These are phyloP conservation scores for Sebastiscus tertius DNA, from an alignment of 2,797 vertebrate species.

Conservation along the genomic window DNA sequence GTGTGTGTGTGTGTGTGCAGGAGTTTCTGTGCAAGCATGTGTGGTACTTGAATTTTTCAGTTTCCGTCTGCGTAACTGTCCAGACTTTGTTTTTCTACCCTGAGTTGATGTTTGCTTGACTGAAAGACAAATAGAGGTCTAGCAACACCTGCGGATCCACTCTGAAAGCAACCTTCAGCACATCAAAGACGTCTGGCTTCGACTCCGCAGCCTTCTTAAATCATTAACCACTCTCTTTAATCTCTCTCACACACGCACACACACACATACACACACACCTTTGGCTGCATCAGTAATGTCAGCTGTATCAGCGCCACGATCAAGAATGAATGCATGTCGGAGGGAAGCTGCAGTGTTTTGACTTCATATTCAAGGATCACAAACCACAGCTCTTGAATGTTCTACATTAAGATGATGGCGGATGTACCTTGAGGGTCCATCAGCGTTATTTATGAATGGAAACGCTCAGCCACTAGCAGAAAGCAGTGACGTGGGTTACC, in stretches of 20 bases:
- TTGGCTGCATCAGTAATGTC: conserved; percentile 17
- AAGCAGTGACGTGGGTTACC: too few relatives aligned
- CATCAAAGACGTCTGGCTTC: conserved; percentile 46
- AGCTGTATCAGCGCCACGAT: neutral
- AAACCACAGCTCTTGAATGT: neutral
- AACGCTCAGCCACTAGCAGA: too few relatives aligned
- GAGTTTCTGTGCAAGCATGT: neutral
- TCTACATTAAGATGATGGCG: neutral
- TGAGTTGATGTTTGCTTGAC: conserved; percentile 1
- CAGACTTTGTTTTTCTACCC: neutral
- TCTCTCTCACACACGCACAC: conserved; percentile 33
- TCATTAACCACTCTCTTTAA: conserved; percentile 61
- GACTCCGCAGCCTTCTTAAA: conserved; percentile 44
- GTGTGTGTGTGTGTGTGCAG: neutral
- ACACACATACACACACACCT: conserved; percentile 11
- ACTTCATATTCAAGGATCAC: neutral
- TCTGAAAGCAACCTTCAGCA: conserved; percentile 38
- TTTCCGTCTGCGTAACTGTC: neutral
- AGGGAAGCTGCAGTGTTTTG: conserved; percentile 3
- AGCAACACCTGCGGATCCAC: conserved; percentile 21
- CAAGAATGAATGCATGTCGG: conserved; percentile 4
- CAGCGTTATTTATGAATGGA: too few relatives aligned
- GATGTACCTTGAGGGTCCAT: too few relatives aligned
- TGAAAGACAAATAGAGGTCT: conserved; percentile 38
- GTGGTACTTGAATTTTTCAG: neutral